Conservation (phyloP, 2,888 invertebrate genomes). For the Heliconius erato region DNA sequence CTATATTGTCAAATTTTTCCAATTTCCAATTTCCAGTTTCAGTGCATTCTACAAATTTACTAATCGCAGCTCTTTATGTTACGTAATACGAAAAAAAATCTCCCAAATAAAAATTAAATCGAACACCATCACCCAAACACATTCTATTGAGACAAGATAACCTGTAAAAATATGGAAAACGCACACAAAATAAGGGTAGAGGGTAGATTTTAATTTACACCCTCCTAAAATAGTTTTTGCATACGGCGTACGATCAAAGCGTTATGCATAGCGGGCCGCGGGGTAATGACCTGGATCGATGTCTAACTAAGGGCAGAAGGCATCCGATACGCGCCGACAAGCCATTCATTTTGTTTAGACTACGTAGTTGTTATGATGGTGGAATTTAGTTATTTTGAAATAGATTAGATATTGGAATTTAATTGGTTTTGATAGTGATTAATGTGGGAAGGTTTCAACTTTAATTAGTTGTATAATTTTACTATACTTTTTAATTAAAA, state of each 20-base stretch:
- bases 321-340: slow-evolving; percentile 13
- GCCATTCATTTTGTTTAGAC: slow-evolving; percentile 28
- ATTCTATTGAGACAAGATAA: too few species aligned
- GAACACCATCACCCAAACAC: too few species aligned
- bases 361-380: not conserved
- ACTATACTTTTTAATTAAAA: not conserved
- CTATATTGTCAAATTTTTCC: too few species aligned
- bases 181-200: not conserved
- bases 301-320: slow-evolving; percentile 30
- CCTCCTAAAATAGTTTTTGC: slow-evolving; percentile 23
- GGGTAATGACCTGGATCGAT: slow-evolving; percentile 39
- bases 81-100: too few species aligned
- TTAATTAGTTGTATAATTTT: not conserved
- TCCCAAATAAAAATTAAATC: too few species aligned
- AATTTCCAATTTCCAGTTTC: too few species aligned
- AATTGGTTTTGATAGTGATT: not conserved
- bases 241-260: slow-evolving; percentile 28
- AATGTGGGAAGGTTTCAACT: not conserved
- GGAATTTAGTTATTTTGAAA: not conserved
- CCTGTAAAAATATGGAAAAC: not conserved
- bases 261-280: slow-evolving; percentile 1
- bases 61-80: too few species aligned
- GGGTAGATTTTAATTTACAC: slow-evolving; percentile 15
- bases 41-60: too few species aligned
- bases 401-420: not conserved